These are phyloP conservation scores for Leucoraja erinaceus DNA, from an alignment of 2,113 vertebrate genomes.

Conservation along the genomic window DNA sequence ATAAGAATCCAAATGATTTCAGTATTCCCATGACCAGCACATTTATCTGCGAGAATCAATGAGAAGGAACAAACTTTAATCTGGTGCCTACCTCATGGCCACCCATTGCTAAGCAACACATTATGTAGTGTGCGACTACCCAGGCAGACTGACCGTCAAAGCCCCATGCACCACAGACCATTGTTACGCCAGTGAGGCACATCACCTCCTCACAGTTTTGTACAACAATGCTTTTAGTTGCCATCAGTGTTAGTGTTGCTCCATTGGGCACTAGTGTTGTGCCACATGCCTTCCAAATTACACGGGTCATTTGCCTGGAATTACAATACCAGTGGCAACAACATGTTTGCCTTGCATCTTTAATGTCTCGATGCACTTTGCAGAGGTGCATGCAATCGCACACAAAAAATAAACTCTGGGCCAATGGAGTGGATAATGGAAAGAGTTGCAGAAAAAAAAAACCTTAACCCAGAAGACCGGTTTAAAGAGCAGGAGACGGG, in stretches of 20 bases:
- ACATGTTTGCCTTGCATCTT: neutral
- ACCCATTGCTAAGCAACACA: neutral
- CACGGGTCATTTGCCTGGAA: neutral
- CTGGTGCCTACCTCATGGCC: neutral
- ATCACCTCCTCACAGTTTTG: neutral
- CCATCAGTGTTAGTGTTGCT: slow-evolving; percentile 4
- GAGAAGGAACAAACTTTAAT: neutral
- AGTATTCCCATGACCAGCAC: slow-evolving; percentile 38
- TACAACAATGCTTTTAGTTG: neutral
- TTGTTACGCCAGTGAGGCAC: neutral
- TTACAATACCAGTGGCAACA: neutral
- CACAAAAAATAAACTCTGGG: too few relatives aligned
- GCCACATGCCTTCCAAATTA: neutral
- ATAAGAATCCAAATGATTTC: slow-evolving; percentile 40
- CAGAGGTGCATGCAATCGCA: neutral
- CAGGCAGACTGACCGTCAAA: neutral
- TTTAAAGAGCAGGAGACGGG: too few relatives aligned
- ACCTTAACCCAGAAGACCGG: too few relatives aligned
- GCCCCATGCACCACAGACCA: neutral
- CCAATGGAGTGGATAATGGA: too few relatives aligned
- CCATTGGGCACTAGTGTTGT: neutral
- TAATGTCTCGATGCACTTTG: neutral
- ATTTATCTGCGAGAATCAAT: slow-evolving; percentile 30
- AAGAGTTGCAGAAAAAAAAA: too few relatives aligned
- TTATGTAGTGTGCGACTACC: neutral